Conservation (phyloP, 2,797 vertebrate genomes). For the Bucorvus abyssinicus region DNA sequence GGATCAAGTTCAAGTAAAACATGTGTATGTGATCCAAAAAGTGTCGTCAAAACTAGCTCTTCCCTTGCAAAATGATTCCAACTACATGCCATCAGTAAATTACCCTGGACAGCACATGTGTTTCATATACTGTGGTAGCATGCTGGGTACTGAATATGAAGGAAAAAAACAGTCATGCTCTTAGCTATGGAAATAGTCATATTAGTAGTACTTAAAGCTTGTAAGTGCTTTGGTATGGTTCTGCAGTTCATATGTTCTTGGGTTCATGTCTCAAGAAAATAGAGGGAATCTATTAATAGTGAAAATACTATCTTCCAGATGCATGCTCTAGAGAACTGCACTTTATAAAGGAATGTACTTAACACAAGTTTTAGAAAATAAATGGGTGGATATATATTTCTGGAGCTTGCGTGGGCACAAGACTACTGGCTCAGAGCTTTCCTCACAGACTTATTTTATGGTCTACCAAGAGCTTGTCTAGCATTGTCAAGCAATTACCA, state of each 20-base stretch:
- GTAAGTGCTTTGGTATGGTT: not conserved
- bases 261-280: not conserved
- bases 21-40: not conserved
- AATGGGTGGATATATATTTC: not conserved
- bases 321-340: not conserved
- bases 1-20: not conserved
- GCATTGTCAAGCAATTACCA: not conserved
- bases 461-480: not conserved
- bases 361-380: not conserved
- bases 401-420: not conserved
- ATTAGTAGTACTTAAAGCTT: not conserved
- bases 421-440: not conserved
- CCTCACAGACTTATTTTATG: not conserved
- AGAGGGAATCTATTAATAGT: not conserved
- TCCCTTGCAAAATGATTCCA: constrained; percentile 1
- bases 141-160: not conserved
- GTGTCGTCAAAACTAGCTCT: not conserved
- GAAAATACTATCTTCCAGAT: not conserved
- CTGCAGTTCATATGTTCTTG: not conserved
- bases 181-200: not conserved
- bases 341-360: not conserved
- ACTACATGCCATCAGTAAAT: constrained; percentile 3
- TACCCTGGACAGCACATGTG: constrained; percentile 17
- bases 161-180: not conserved
- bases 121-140: constrained; percentile 5